phyloP scores from a whole-genome alignment of 2,797 vertebrate species.

The Coilia nasus region DNA sequence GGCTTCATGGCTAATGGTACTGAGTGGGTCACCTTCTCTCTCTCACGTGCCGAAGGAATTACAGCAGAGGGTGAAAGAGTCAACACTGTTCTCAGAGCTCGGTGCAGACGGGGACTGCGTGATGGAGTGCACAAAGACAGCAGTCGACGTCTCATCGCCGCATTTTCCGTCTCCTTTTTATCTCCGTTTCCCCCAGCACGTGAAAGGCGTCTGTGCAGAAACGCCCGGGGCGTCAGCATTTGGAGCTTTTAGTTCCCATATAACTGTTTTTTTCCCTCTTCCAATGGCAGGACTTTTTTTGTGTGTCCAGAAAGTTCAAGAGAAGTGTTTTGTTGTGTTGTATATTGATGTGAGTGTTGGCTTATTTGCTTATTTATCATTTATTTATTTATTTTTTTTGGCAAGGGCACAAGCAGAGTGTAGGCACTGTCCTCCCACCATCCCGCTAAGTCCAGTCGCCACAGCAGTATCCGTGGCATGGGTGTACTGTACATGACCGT shows the following conservation, averaged over 20 bases:
- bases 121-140: neutral
- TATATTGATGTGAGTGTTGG: neutral
- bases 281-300: neutral
- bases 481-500: neutral
- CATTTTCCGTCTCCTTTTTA: neutral
- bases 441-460: neutral
- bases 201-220: neutral
- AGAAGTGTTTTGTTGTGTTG: neutral
- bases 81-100: neutral
- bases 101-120: neutral
- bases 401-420: conserved; percentile 17
- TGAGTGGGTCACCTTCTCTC: neutral
- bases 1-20: conserved; percentile 24
- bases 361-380: neutral
- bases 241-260: neutral
- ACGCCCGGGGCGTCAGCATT: neutral
- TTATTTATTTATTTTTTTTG: neutral
- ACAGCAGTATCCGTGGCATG: conserved; percentile 14
- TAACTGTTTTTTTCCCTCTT: neutral
- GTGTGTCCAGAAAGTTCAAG: neutral
- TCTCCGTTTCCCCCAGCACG: neutral
- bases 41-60: neutral
- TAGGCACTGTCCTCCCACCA: neutral
- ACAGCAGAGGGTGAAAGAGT: neutral
- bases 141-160: neutral